Conservation (phyloP, 2,797 vertebrate genomes). For the Phalanger gymnotis region DNA sequence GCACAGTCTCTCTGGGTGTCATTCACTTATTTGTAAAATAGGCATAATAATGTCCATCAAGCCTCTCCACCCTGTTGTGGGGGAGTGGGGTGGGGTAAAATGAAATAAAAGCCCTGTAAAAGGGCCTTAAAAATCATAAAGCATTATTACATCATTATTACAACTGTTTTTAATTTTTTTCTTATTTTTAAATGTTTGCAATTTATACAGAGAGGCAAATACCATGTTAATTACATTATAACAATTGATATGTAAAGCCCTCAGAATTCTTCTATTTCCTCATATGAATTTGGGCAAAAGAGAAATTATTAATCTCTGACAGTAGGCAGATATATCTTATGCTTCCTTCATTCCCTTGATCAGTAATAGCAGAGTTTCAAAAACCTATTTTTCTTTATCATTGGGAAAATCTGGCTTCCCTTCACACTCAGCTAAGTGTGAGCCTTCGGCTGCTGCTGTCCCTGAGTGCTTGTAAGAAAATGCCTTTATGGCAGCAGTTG, state of each 20-base stretch:
- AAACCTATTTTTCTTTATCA: background rate
- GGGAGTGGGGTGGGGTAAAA: background rate
- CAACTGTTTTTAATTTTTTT: background rate
- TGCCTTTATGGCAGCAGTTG: background rate
- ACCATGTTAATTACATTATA: background rate
- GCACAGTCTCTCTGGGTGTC: background rate
- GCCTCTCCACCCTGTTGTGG: background rate
- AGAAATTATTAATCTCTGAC: background rate
- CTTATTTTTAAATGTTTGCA: background rate
- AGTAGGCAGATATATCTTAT: background rate
- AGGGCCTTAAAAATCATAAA: background rate
- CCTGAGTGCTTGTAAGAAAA: conserved; percentile 29
- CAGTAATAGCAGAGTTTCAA: conserved; percentile 14
- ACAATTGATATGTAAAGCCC: background rate
- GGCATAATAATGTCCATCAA: background rate
- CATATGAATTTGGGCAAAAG: conserved; percentile 2
- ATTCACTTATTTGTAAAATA: background rate
- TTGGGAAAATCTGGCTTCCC: conserved; percentile 14
- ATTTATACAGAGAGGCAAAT: background rate
- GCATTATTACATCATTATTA: background rate
- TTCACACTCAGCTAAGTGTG: background rate
- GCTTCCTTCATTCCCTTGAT: background rate
- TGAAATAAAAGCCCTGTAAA: background rate
- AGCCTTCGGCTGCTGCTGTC: background rate
- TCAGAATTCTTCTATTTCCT: background rate